Evolutionary conservation across 2,797 vertebrate species (phyloP), one percentile per base, ranked within the genome.

Genomic region (Sebastes flavidus): DNA sequence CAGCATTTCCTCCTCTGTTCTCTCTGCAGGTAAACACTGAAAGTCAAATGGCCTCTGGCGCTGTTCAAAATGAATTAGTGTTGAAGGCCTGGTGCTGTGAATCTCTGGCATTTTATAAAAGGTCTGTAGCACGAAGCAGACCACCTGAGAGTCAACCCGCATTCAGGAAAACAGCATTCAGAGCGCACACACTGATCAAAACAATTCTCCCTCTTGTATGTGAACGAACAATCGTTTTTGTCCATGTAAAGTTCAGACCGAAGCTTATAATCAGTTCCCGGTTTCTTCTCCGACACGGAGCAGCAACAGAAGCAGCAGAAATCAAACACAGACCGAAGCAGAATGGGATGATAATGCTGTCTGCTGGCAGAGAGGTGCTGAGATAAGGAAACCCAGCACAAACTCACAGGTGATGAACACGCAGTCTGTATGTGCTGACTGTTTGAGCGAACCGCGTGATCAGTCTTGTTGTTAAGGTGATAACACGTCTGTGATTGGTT

Each of bases 61-160:
- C 78, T 80, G 73, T 78, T 95, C 94, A 90, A 68, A 86, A 77
- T 87, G 79, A 87, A 93, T 95, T 91, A 94, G 62, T 16, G 72
- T 83, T 52, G 69, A 84, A 79, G 83, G 58, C n/a, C 72, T 65
- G 62, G n/a, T 65, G 75, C 80, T 88, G 88, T 83, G 88, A 90
- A 82, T 90, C 89, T 89, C 85, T 95, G 94, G 89, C 94, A 94
- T 95, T 94, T 94, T 72, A 65, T 60, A 79, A 94, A 95, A 95
- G 93, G 92, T 94, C 94, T 90, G 82, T 12, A 55, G 85, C 85
- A 83, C 14, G 61, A 68, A 73, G 68, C 77, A 80, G 83, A 87
- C 82, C 86, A 79, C 85, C 89, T 52, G 77, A 78, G 85, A 88
- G 80, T 70, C 80, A 32, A 69, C 32, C 65, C 11, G 72, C 72